Evolutionary conservation across 2,113 vertebrate genomes (phyloP).

Genomic region (Cercopithecus mona): DNA sequence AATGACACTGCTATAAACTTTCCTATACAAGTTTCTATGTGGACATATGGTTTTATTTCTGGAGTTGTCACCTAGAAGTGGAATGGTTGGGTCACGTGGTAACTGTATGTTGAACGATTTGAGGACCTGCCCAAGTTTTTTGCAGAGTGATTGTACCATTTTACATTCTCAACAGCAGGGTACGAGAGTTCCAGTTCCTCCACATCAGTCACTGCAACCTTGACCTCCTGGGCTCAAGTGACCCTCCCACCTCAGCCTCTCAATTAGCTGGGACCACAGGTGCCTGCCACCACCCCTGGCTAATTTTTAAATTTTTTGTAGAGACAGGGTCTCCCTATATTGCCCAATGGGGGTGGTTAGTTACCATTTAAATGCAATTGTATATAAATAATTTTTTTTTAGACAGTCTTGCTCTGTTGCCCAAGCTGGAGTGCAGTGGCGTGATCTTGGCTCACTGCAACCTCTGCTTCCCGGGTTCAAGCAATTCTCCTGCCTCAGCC

Average conservation of each 20-base stretch:
- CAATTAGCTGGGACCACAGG: too few relatives aligned
- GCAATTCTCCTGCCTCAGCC: too few relatives aligned
- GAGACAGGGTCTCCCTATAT: too few relatives aligned
- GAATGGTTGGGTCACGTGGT: background rate
- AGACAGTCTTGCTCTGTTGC: too few relatives aligned
- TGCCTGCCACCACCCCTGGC: too few relatives aligned
- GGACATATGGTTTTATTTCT: slow-evolving; percentile 5
- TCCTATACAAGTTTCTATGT: background rate
- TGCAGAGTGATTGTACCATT: background rate
- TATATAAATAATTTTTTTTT: too few relatives aligned
- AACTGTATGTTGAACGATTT: background rate
- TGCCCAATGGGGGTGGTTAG: background rate
- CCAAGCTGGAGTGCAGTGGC: too few relatives aligned
- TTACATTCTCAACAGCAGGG: background rate
- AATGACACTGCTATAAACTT: slow-evolving; percentile 28
- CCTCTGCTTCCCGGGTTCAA: too few relatives aligned
- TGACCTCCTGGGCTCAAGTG: too few relatives aligned
- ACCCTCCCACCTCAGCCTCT: too few relatives aligned
- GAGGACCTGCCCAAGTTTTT: slow-evolving; percentile 4
- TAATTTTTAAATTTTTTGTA: too few relatives aligned
- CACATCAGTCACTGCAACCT: background rate
- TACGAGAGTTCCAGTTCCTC: background rate
- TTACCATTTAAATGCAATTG: background rate
- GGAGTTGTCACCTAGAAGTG: background rate
- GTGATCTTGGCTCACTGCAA: too few relatives aligned